Evolutionary conservation across 2,888 invertebrate species (phyloP).

Genomic region (Theretra japonica): DNA sequence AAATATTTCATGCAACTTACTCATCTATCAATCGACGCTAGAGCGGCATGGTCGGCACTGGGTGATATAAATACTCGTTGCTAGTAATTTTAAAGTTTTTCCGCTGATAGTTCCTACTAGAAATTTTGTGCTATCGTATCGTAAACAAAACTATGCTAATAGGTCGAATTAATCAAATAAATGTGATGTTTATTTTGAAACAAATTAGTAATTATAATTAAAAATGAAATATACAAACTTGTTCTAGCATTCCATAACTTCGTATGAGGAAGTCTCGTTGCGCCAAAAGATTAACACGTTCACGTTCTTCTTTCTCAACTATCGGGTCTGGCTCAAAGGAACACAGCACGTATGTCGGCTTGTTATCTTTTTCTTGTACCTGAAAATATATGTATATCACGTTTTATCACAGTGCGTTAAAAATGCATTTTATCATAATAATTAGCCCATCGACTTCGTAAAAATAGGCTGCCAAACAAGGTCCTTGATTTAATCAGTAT

Average conservation of each 20-base stretch:
- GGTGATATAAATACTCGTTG: too few species aligned
- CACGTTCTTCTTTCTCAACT: slow-evolving; percentile 89
- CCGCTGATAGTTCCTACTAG: too few species aligned
- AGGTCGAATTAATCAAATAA: too few species aligned
- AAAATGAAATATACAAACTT: slow-evolving; percentile 61
- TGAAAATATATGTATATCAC: slow-evolving; percentile 34
- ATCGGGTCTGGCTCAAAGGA: slow-evolving; percentile 88
- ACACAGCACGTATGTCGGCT: slow-evolving; percentile 69
- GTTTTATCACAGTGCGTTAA: neutral
- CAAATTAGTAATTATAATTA: neutral
- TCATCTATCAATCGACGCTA: too few species aligned
- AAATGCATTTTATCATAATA: too few species aligned
- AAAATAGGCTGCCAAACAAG: too few species aligned
- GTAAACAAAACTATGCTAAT: too few species aligned
- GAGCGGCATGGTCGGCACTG: too few species aligned
- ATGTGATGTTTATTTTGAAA: neutral
- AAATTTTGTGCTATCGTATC: too few species aligned
- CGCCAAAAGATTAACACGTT: slow-evolving; percentile 86
- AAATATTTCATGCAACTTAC: neutral
- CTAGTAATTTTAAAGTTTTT: too few species aligned
- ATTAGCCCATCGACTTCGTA: too few species aligned
- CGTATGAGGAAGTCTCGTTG: slow-evolving; percentile 89
- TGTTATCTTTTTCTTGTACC: slow-evolving; percentile 61
- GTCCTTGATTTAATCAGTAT: too few species aligned
- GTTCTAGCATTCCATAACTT: slow-evolving; percentile 88